Percentiles rank a stretch among this genome's conserved stretches.
Evolutionary conservation across 92 coral and sea anemone genomes (phyloP).

Genomic region (Hydrozoanthus gracilis): DNA sequence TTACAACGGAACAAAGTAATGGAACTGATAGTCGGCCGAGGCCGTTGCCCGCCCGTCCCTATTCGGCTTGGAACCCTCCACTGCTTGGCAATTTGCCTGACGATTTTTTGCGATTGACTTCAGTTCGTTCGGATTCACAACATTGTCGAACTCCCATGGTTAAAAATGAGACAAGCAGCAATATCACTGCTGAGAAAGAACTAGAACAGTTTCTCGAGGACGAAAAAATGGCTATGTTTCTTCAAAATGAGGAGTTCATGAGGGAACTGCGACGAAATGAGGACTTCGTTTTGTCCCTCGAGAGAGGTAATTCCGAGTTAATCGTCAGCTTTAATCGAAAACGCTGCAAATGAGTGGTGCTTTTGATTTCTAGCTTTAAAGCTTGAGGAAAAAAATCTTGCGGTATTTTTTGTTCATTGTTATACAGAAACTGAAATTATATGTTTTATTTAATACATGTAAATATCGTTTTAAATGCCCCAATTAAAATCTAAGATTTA

Average conservation of each 20-base stretch:
- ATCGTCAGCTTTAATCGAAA: background rate
- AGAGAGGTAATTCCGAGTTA: conserved; percentile 60
- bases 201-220: conserved; percentile 81
- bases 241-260: conserved; percentile 86
- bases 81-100: conserved; percentile 89
- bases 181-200: conserved; percentile 59
- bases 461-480: no score
- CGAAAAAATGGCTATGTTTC: conserved; percentile 82
- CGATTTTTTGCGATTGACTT: conserved; percentile 85
- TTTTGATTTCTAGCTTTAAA: background rate
- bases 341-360: background rate
- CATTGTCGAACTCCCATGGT: conserved; percentile 4
- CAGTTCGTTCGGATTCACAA: conserved; percentile 39
- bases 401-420: no score
- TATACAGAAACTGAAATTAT: no score
- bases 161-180: conserved; percentile 25
- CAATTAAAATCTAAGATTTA: no score
- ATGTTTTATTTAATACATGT: no score
- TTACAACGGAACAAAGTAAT: conserved; percentile 72
- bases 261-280: conserved; percentile 76
- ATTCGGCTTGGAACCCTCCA: conserved; percentile 94
- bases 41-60: conserved; percentile 74
- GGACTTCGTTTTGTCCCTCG: conserved; percentile 83
- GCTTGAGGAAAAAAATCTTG: background rate
- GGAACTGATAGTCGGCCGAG: conserved; percentile 11